A percentile compares a stretch with the other conserved stretches of the same genome.
These are phyloP conservation scores for Tetheella fluctuosa DNA, from an alignment of 2,888 invertebrate genomes.

Conservation along the genomic window DNA sequence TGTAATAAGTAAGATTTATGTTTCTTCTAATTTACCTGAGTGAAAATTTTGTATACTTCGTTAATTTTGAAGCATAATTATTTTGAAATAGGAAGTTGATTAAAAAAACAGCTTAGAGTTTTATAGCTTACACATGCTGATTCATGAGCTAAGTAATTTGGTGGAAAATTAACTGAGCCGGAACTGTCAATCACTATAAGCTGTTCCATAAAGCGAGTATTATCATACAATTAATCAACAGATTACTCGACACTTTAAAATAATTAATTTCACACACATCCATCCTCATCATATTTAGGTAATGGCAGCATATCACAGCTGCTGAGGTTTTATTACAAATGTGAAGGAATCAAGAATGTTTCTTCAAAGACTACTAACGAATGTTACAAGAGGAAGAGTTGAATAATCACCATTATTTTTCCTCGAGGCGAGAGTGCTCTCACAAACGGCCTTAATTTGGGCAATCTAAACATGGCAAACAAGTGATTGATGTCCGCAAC, in stretches of 20 bases:
- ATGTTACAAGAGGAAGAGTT: slow-evolving; percentile 49
- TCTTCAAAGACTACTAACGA: slow-evolving; percentile 15
- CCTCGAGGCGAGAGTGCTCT: slow-evolving; percentile 54
- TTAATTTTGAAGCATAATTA: too few species aligned
- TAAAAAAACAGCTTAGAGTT: too few species aligned
- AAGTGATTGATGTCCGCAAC: slow-evolving; percentile 58
- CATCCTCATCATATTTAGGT: neutral
- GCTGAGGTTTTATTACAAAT: slow-evolving; percentile 16
- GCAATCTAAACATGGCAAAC: slow-evolving; percentile 71
- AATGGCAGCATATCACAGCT: slow-evolving; percentile 4
- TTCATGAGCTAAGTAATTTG: slow-evolving; percentile 69
- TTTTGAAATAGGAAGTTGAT: too few species aligned
- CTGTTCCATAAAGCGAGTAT: slow-evolving; percentile 19
- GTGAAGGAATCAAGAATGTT: slow-evolving; percentile 24
- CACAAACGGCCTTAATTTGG: slow-evolving; percentile 67
- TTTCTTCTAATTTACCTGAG: too few species aligned
- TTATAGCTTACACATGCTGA: slow-evolving; percentile 34
- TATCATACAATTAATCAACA: slow-evolving; percentile 1
- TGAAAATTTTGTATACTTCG: too few species aligned
- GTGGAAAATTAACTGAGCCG: slow-evolving; percentile 62
- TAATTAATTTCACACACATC: neutral
- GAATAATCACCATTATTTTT: slow-evolving; percentile 74
- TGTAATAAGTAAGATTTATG: too few species aligned
- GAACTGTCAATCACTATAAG: slow-evolving; percentile 60
- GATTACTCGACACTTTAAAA: neutral